phyloP scores from a whole-genome alignment of 2,113 vertebrate species.

The Daboia siamensis region DNA sequence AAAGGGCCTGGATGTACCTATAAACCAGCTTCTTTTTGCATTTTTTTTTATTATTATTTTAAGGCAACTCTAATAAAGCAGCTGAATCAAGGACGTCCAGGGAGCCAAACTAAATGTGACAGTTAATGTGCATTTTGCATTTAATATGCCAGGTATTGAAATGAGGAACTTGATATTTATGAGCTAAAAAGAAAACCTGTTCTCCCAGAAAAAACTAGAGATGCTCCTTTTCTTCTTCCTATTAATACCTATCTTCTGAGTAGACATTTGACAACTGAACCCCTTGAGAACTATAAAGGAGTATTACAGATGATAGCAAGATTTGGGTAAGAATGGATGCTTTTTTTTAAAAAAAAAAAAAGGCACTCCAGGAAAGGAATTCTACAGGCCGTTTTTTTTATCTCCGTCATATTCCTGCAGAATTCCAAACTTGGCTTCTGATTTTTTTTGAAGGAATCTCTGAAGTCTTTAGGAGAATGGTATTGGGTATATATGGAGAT shows the following conservation, averaged over 20 bases:
- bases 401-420: neutral
- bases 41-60: neutral
- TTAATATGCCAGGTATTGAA: neutral
- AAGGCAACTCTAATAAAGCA: neutral
- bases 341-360: neutral
- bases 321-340: neutral
- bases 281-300: neutral
- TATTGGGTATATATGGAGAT: neutral
- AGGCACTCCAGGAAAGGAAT: neutral
- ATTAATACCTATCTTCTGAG: neutral
- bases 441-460: neutral
- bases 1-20: neutral
- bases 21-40: neutral
- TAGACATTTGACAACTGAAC: neutral
- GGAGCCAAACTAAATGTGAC: neutral
- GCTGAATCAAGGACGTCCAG: rapidly evolving
- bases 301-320: neutral
- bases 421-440: neutral
- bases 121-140: neutral
- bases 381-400: neutral
- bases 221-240: neutral
- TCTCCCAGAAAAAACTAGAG: neutral
- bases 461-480: neutral
- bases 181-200: neutral
- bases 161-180: neutral